These are phyloP conservation scores for Neodiprion fabricii DNA, from an alignment of 1,140 invertebrate species.

Conservation along the genomic window DNA sequence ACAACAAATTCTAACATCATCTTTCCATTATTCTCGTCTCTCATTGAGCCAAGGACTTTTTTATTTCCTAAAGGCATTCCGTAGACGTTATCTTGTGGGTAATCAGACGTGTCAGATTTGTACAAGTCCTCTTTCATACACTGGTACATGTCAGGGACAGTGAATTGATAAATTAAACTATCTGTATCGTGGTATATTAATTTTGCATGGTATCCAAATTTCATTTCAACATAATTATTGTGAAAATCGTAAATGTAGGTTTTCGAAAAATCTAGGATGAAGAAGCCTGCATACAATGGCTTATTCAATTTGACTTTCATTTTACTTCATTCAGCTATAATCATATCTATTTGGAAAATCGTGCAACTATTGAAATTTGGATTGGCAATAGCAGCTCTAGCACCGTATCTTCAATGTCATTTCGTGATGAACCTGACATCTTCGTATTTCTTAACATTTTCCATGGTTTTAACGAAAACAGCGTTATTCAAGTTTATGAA, in stretches of 20 bases:
- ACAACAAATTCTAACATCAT: conserved; percentile 6
- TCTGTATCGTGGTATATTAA: conserved; percentile 46
- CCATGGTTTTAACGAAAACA: conserved; percentile 47
- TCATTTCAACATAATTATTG: conserved; percentile 8
- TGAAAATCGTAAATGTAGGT: conserved; percentile 25
- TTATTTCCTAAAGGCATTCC: too few relatives aligned
- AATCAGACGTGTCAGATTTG: too few relatives aligned
- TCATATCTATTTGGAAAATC: conserved; percentile 49
- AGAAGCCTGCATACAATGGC: conserved; percentile 9
- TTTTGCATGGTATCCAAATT: conserved; percentile 28
- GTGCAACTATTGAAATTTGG: conserved; percentile 47
- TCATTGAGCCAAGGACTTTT: too few relatives aligned
- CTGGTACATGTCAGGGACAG: background rate
- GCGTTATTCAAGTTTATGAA: conserved; percentile 59
- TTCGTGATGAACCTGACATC: conserved; percentile 19
- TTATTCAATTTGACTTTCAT: background rate
- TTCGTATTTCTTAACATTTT: too few relatives aligned
- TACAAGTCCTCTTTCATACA: too few relatives aligned
- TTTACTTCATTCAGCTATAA: conserved; percentile 15
- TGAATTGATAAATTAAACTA: conserved; percentile 25
- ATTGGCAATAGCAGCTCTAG: conserved; percentile 36
- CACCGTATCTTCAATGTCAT: conserved; percentile 32
- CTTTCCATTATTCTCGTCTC: too few relatives aligned
- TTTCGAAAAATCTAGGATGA: conserved; percentile 22
- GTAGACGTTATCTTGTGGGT: too few relatives aligned